A percentile compares a stretch with the other conserved stretches of the same genome.
Evolutionary conservation across 2,797 vertebrate genomes (phyloP).

Genomic region (Siniperca obscura): DNA sequence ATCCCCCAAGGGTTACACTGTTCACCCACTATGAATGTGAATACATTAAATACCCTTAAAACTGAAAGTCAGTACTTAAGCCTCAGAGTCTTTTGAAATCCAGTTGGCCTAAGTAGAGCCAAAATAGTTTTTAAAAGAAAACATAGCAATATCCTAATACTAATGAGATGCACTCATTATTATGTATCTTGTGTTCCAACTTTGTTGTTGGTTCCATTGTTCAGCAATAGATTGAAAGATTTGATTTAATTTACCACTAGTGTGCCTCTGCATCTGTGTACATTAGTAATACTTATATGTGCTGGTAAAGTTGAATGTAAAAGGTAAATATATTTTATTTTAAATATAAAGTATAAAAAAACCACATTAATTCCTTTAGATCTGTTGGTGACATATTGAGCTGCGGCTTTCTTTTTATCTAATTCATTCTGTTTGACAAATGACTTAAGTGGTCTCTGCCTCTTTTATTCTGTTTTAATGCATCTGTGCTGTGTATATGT

Average conservation of each 20-base stretch:
- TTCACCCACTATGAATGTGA: not conserved
- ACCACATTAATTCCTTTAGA: slow-evolving; percentile 40
- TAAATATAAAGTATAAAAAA: slow-evolving; percentile 38
- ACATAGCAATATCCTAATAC: not conserved
- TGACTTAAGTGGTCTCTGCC: slow-evolving; percentile 64
- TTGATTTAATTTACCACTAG: not conserved
- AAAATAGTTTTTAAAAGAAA: not conserved
- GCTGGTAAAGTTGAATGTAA: not conserved
- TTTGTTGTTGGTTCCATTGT: not conserved
- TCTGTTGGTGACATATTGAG: slow-evolving; percentile 46
- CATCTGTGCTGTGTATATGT: slow-evolving; percentile 55
- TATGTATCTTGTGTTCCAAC: not conserved
- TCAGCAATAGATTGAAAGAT: not conserved
- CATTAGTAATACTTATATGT: not conserved
- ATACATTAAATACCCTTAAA: slow-evolving; percentile 1
- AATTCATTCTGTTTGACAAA: slow-evolving; percentile 73
- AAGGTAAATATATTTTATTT: no score
- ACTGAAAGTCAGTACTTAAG: not conserved
- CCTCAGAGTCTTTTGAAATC: not conserved
- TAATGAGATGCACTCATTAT: not conserved
- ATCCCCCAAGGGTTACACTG: not conserved
- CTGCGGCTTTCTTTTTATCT: slow-evolving; percentile 73
- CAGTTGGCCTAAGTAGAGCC: not conserved
- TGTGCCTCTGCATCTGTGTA: not conserved
- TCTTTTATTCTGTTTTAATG: slow-evolving; percentile 71